A percentile compares a stretch with the other conserved stretches of the same genome.
phyloP scores from a whole-genome alignment of 2,888 invertebrate genomes.

The Parnassius apollo region DNA sequence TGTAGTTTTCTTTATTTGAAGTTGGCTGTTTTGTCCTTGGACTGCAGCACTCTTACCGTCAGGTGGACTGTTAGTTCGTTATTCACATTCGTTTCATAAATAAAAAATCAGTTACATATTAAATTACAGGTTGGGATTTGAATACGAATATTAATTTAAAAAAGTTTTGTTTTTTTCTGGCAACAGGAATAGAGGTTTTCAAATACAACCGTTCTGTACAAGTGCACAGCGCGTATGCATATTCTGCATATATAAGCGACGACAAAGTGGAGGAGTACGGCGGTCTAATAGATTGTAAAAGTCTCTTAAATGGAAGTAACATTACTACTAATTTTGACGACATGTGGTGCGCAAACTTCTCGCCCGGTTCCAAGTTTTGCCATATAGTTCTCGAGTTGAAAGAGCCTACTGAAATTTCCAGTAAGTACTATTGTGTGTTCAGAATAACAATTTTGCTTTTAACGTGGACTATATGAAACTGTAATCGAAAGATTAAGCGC shows the following conservation, averaged over 20 bases:
- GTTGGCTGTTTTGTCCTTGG: too few relatives aligned
- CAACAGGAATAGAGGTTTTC: slow-evolving; percentile 73
- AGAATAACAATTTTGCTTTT: too few relatives aligned
- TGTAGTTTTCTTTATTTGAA: too few relatives aligned
- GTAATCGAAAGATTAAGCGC: too few relatives aligned
- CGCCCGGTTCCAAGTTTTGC: slow-evolving; percentile 54
- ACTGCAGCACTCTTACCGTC: too few relatives aligned
- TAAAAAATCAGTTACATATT: too few relatives aligned
- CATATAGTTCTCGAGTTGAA: slow-evolving; percentile 64
- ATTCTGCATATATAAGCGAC: slow-evolving; percentile 51
- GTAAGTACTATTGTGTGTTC: slow-evolving; percentile 42
- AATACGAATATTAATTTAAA: background rate
- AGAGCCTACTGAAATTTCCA: slow-evolving; percentile 61
- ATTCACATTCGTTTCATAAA: too few relatives aligned
- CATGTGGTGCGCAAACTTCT: slow-evolving; percentile 83
- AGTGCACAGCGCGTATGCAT: slow-evolving; percentile 60
- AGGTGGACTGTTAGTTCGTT: too few relatives aligned
- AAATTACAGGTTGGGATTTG: too few relatives aligned
- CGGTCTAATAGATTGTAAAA: slow-evolving; percentile 62
- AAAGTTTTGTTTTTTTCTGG: background rate
- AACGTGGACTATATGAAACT: too few relatives aligned
- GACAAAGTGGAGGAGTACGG: slow-evolving; percentile 42
- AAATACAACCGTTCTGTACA: slow-evolving; percentile 52
- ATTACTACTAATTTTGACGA: slow-evolving; percentile 84
- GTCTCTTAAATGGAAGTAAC: slow-evolving; percentile 85